Evolutionary conservation across 2,888 invertebrate species (phyloP).

Genomic region (Eugnorisma glareosa): DNA sequence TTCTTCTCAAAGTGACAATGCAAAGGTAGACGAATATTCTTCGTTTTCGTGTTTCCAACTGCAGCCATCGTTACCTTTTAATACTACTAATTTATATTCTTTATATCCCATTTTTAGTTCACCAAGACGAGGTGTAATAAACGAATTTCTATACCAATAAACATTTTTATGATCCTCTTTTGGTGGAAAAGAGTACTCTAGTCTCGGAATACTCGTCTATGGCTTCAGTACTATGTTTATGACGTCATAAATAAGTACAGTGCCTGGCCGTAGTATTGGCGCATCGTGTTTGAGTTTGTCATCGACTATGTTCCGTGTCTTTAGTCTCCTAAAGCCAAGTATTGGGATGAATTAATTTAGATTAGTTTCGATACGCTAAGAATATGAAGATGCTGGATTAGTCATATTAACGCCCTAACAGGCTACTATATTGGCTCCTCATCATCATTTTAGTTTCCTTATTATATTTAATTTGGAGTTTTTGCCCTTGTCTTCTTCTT

Average conservation of each 20-base stretch:
- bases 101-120: slow-evolving; percentile 31
- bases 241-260: slow-evolving; percentile 51
- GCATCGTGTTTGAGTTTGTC: neutral
- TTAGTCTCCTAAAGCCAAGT: neutral
- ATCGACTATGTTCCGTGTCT: neutral
- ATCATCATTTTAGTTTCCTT: neutral
- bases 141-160: slow-evolving; percentile 55
- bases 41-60: slow-evolving; percentile 21
- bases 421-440: neutral
- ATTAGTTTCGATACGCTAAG: neutral
- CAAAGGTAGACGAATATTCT: slow-evolving; percentile 4
- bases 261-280: neutral
- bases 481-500: neutral
- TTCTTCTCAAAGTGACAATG: slow-evolving; percentile 29
- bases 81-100: too few relatives aligned
- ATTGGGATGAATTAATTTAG: neutral
- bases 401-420: neutral
- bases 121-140: slow-evolving; percentile 30
- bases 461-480: neutral
- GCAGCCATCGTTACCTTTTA: slow-evolving; percentile 15
- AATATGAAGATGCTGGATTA: neutral
- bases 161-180: slow-evolving; percentile 51
- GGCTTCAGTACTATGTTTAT: slow-evolving; percentile 38
- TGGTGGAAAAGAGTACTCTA: slow-evolving; percentile 29
- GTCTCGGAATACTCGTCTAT: slow-evolving; percentile 28